Evolutionary conservation across 2,113 vertebrate species (phyloP).

Genomic region (Nycticryphes semicollaris): DNA sequence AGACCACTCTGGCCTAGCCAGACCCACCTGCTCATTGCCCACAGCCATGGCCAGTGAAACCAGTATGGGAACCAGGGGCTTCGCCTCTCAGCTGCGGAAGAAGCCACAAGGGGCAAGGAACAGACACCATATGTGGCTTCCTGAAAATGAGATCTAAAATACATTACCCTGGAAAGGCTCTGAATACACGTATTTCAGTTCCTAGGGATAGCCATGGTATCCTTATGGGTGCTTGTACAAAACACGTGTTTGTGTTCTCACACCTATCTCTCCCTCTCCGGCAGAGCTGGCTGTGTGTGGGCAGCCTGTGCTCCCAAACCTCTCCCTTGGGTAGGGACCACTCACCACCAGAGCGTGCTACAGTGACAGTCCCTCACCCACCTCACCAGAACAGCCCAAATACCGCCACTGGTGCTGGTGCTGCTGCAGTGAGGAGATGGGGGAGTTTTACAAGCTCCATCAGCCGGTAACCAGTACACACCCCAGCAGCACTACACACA

Average conservation of each 20-base stretch:
- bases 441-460: neutral
- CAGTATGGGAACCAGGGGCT: rapidly evolving
- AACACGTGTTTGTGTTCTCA: rapidly evolving
- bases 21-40: rapidly evolving
- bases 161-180: neutral
- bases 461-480: rapidly evolving
- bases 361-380: neutral
- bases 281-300: rapidly evolving
- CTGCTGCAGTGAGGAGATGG: no score
- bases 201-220: rapidly evolving
- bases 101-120: no score
- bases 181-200: rapidly evolving
- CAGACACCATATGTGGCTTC: no score
- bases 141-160: neutral
- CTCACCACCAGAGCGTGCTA: neutral
- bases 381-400: neutral
- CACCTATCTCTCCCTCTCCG: rapidly evolving
- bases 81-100: rapidly evolving
- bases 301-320: rapidly evolving
- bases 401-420: rapidly evolving
- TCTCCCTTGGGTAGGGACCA: neutral
- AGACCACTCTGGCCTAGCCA: neutral
- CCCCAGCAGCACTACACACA: neutral
- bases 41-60: rapidly evolving
- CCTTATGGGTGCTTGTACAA: neutral